Base-by-base conservation (phyloP, 2,797 vertebrate species). In the Remorina albescens region DNA sequence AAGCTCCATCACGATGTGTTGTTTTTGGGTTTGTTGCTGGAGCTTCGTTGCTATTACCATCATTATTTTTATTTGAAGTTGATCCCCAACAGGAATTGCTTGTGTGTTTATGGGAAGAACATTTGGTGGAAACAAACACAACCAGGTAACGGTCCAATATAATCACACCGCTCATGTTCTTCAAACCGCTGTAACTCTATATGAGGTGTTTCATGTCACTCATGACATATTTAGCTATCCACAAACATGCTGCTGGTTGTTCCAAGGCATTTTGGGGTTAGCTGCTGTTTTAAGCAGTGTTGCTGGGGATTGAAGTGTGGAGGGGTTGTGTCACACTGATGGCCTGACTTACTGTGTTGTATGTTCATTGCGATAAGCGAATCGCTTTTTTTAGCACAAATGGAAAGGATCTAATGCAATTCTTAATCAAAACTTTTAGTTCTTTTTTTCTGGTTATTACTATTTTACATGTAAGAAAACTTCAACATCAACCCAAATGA, bases 281-380 rank as follows among this genome's bases (percentile, higher is more conserved):
- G 75, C 70, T 78, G 80, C 81, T 51, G 70, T 88, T 91, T 85
- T 77, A 80, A 72, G 76, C 49, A 8, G 57, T 68, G 86, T 87
- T 90, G 83, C 79, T 73, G 84, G 83, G 88, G 78, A 81, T 80
- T 71, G 78, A 61, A 7, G 12, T 63, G 62, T 53, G 61, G 68
- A 60, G 47, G 49, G 58, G 49, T 74, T 2, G 11, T 7, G 37
- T 64, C 46, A 71, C 71, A 41, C 39, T 1, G 8, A 41, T 36
- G 1, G 8, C 9, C 47, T 72, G 60, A 82, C 73, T 86, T 72
- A 83, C 47, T 30, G 13, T 6, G 50, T 62, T 55, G 61, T 51
- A 21, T 53, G 71, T 70, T 62, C 59, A 78, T 19, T 46, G 25
- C 58, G 47, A 75, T 55, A 78, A 78, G 78, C 71, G 72, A 26